Evolutionary conservation across 92 coral and sea anemone genomes (phyloP), one percentile per base, ranked within the genome.

Genomic region (Epizoanthus stellaris): DNA sequence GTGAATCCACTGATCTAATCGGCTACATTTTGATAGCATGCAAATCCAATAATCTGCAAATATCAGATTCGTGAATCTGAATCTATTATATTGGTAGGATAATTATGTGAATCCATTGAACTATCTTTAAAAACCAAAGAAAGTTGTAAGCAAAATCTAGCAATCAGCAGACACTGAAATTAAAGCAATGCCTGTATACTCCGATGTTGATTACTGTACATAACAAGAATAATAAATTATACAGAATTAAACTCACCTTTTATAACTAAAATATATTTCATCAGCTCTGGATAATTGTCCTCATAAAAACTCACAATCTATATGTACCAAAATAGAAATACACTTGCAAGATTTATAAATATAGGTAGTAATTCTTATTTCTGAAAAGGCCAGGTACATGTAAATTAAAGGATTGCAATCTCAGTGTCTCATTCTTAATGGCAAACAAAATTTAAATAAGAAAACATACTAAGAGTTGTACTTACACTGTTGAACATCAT

Each of bases 401-500:
- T 23, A 23, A 21, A 39, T 66, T 21, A 15, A 39, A 66, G 14
- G 38, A 11, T 40, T 23, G 15, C 42, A 3, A 70, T 9, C 52
- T 3, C 47, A 21, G 75, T 38, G 6, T 43, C 45, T 12, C 43
- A 23, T 34, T n/a, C 21, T n/a, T 6, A 67, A 7, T 25, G 14
- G 3, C 3, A 34, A 11, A 30, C 2, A 0, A 69, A 69, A 19
- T 40, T 45, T 4, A 61, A 30, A 10, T 17, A 3, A 25, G n/a
- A 25, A 5, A 39, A 52, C 4, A 39, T 17, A 15, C 66, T 12
- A 47, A 11, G n/a, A 14, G 59, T 20, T 21, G 14, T 15, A 93
- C 97, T 91, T 89, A 93, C 97, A 75, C 81, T 93, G 82, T 93
- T 93, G 79, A 93, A 93, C 75, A 90, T 85, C 72, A 84, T 68